phyloP scores from a whole-genome alignment of 1,140 invertebrate species.

The Camponotus vicinus region DNA sequence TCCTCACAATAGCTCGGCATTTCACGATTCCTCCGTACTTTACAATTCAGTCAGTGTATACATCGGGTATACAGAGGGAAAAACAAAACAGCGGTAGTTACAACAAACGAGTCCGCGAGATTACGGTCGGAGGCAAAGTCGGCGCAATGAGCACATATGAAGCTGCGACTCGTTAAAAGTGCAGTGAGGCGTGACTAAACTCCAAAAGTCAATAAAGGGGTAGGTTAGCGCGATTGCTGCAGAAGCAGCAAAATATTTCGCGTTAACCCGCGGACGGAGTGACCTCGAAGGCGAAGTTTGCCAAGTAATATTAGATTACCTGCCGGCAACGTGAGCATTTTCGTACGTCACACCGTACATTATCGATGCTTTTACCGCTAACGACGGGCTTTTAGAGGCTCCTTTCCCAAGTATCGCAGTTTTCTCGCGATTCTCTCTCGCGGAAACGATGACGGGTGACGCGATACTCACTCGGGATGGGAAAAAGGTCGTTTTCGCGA shows the following conservation, averaged over 20 bases:
- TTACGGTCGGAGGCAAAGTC: constrained; percentile 25
- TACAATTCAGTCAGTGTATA: constrained; percentile 22
- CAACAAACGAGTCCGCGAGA: constrained; percentile 44
- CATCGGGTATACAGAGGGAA: neutral
- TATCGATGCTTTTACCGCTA: constrained; percentile 62
- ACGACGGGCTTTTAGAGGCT: constrained; percentile 47
- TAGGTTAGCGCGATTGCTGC: constrained; percentile 27
- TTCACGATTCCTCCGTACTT: constrained; percentile 6
- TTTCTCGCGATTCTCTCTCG: neutral
- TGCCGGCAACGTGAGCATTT: constrained; percentile 48
- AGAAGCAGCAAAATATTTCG: constrained; percentile 48
- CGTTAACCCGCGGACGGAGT: constrained; percentile 10
- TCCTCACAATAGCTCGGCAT: neutral
- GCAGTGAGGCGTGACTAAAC: constrained; percentile 38
- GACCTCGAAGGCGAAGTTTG: constrained; percentile 43
- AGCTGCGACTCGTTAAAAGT: constrained; percentile 52
- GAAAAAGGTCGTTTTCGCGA: neutral
- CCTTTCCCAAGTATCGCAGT: constrained; percentile 22
- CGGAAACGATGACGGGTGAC: constrained; percentile 24
- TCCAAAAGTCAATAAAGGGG: constrained; percentile 51
- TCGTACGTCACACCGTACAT: constrained; percentile 52
- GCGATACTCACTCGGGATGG: neutral
- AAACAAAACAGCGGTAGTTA: constrained; percentile 36
- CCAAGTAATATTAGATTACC: constrained; percentile 58
- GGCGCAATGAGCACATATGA: constrained; percentile 35